Percentiles rank a stretch among this genome's conserved stretches.
phyloP scores from a whole-genome alignment of 2,888 invertebrate species.

The Polydrusus cervinus region DNA sequence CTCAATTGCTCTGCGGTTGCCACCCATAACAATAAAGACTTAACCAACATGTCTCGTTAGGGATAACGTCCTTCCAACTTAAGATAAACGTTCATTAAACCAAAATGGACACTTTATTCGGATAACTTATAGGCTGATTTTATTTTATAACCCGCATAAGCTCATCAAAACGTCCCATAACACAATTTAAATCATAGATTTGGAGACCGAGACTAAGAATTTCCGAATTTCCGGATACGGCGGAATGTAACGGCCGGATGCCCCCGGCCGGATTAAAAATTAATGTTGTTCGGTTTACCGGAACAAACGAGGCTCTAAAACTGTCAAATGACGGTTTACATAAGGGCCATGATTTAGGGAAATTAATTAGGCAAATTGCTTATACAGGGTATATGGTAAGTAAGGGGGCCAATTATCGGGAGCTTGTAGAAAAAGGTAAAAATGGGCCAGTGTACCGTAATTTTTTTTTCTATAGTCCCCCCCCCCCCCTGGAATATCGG shows the following conservation, averaged over 20 bases:
- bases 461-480: too few species aligned
- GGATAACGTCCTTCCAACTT: too few species aligned
- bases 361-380: conserved; percentile 16
- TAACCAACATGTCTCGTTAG: too few species aligned
- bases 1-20: too few species aligned
- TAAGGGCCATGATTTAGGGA: conserved; percentile 8
- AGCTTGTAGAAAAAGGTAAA: too few species aligned
- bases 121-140: background rate
- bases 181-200: conserved; percentile 19
- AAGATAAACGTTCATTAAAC: too few species aligned
- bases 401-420: too few species aligned
- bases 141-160: background rate
- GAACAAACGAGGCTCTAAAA: conserved; percentile 36
- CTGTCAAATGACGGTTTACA: conserved; percentile 29
- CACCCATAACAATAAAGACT: too few species aligned
- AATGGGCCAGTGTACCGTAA: too few species aligned
- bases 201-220: conserved; percentile 8
- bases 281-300: conserved; percentile 24
- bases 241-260: conserved; percentile 14
- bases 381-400: too few species aligned
- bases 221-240: conserved; percentile 5
- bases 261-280: conserved; percentile 34
- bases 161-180: background rate
- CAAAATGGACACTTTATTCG: background rate
- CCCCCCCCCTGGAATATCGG: too few species aligned